Evolutionary conservation across 2,888 invertebrate species (phyloP), one percentile per base, ranked within the genome.

Genomic region (Amaurobius ferox): DNA sequence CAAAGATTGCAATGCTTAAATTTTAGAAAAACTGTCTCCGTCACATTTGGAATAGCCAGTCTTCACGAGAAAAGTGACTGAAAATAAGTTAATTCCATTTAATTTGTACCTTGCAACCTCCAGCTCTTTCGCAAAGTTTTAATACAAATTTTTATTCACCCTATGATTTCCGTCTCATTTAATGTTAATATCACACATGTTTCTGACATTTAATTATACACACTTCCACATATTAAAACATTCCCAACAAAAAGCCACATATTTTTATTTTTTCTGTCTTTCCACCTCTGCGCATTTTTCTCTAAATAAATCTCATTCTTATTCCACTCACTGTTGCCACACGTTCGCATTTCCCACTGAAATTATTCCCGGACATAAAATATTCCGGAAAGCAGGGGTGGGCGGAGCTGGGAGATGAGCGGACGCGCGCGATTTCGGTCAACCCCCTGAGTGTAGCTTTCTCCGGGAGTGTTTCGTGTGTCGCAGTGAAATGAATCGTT

Each of bases 321-420:
- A 44, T 44, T 44, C 44, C 9, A 16, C 44, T 16, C 44, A 16
- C 44, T 44, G 13, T 44, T 44, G 6, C 44, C 6, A 7, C 44
- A 44, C 44, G 6, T 44, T 11, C 44, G 16, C 44, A 16, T 13
- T 44, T 44, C 44, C 44, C 44, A 44, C 2, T 2, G 44, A 44
- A 44, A 44, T 44, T 44, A 44, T 44, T 44, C 35, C 35, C 62
- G 9, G 9, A 29, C 73, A 73, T 73, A 73, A 73, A 73, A 73
- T 73, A 73, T 73, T 44, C 62, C 73, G 55, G 32, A 61, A 61
- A 19, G 28, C 44, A 16, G 23, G 61, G 73, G 71, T 71, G 48
- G 61, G 61, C 61, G 61, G 61, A 16, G 61, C 26, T 9, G 26
- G 16, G 26, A 61, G 23, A 61, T 28, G 61, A 16, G n/a, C n/a